These are phyloP conservation scores for Glaucomys volans DNA, from an alignment of 2,113 vertebrate species.

Conservation along the genomic window DNA sequence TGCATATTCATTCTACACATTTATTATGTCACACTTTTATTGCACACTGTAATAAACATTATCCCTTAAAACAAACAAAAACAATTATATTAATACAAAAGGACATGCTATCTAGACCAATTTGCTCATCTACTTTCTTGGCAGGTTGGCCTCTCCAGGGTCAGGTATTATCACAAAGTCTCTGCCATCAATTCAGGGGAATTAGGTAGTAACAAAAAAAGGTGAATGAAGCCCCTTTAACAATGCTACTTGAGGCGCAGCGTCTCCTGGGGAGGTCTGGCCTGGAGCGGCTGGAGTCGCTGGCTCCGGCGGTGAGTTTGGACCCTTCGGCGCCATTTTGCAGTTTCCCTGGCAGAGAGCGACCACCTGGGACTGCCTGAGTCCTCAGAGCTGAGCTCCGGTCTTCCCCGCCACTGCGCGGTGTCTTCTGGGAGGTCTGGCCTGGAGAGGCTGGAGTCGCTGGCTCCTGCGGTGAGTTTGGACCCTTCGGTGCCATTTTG, in stretches of 20 bases:
- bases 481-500: too few species aligned
- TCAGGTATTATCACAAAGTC: neutral
- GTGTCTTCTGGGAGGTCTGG: too few species aligned
- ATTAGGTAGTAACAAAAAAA: conserved; percentile 45
- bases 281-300: too few species aligned
- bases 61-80: conserved; percentile 75
- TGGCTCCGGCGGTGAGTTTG: too few species aligned
- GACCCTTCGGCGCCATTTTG: too few species aligned
- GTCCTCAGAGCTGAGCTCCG: too few species aligned
- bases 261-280: too few species aligned
- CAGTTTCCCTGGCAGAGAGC: too few species aligned
- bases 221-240: conserved; percentile 47
- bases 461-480: too few species aligned
- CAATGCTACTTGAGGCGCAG: conserved; percentile 64
- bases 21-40: conserved; percentile 71
- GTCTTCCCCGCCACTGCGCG: too few species aligned
- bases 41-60: conserved; percentile 74
- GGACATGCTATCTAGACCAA: conserved; percentile 45
- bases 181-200: neutral
- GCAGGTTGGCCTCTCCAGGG: neutral
- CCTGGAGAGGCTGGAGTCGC: too few species aligned
- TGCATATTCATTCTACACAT: conserved; percentile 76
- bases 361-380: too few species aligned
- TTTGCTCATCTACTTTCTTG: neutral
- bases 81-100: conserved; percentile 70